Percentiles rank a stretch among this genome's conserved stretches.
Evolutionary conservation across 2,888 invertebrate species (phyloP).

Genomic region (Hydropsyche betteni): DNA sequence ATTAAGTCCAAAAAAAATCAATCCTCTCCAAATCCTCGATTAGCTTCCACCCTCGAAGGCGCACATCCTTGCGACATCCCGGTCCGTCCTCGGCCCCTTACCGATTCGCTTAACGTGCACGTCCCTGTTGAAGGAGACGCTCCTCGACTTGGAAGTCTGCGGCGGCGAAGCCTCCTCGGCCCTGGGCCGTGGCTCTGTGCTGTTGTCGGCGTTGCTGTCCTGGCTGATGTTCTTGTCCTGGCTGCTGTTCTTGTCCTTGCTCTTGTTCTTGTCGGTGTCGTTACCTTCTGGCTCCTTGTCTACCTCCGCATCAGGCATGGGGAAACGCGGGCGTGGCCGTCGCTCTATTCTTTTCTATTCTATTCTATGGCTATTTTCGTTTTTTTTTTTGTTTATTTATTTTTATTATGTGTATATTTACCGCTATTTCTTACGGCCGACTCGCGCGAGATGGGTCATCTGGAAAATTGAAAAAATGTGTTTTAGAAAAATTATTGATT

Average conservation of each 20-base stretch:
- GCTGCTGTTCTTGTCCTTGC: constrained; percentile 17
- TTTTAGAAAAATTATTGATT: too few relatives aligned
- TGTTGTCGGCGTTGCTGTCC: constrained; percentile 7
- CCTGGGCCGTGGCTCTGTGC: neutral
- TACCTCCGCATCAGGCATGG: constrained; percentile 51
- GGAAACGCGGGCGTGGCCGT: constrained; percentile 29
- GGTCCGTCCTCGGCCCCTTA: constrained; percentile 61
- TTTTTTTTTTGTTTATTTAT: constrained; percentile 27
- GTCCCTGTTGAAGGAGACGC: constrained; percentile 91
- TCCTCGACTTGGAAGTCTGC: constrained; percentile 62
- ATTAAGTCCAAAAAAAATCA: too few relatives aligned
- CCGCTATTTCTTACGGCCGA: too few relatives aligned
- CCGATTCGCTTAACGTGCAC: constrained; percentile 91
- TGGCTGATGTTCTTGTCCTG: constrained; percentile 21
- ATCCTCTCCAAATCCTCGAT: neutral
- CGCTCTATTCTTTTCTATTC: neutral
- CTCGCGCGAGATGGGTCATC: too few relatives aligned
- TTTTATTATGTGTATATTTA: neutral
- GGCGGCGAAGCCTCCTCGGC: constrained; percentile 56
- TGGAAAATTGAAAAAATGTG: too few relatives aligned
- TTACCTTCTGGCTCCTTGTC: constrained; percentile 38
- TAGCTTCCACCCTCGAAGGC: constrained; percentile 8
- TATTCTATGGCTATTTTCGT: neutral
- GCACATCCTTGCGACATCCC: neutral
- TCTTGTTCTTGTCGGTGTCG: constrained; percentile 26